These are phyloP conservation scores for Pseudomyrmex flavicornis DNA, from an alignment of 1,140 invertebrate species.

Conservation along the genomic window DNA sequence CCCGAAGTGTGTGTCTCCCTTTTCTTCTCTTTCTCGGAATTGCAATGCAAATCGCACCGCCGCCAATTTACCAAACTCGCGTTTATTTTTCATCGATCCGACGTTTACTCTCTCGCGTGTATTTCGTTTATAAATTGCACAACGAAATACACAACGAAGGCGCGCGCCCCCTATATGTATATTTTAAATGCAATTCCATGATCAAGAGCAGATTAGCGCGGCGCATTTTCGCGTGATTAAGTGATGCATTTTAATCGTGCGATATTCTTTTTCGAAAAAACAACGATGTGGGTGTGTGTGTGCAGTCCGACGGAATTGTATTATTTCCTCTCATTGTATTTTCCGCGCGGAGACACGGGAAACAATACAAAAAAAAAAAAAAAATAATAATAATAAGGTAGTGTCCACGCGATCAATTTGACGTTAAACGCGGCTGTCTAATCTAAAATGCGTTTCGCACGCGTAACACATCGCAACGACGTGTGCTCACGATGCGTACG, in stretches of 20 bases:
- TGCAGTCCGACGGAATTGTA: background rate
- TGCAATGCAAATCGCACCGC: constrained; percentile 29
- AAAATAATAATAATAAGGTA: background rate
- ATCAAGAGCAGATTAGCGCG: background rate
- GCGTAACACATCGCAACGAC: constrained; percentile 9
- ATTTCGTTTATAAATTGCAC: constrained; percentile 23
- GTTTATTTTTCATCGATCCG: constrained; percentile 26
- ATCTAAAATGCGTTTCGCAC: constrained; percentile 19
- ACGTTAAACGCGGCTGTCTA: constrained; percentile 8
- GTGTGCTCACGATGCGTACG: background rate
- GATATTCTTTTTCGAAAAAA: background rate
- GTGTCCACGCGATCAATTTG: constrained; percentile 5
- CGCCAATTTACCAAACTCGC: constrained; percentile 8
- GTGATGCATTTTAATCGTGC: background rate
- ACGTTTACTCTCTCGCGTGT: constrained; percentile 4
- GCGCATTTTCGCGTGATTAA: no score
- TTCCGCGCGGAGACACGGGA: background rate
- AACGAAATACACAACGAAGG: background rate
- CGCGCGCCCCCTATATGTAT: background rate
- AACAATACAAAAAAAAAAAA: background rate
- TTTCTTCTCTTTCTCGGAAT: constrained; percentile 22
- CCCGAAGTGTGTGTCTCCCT: background rate
- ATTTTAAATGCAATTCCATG: background rate
- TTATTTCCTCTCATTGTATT: background rate
- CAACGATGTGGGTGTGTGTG: background rate